Percentiles rank a stretch among this genome's conserved stretches.
Conservation (phyloP, 2,797 vertebrate species). For the Cossypha niveicapilla region DNA sequence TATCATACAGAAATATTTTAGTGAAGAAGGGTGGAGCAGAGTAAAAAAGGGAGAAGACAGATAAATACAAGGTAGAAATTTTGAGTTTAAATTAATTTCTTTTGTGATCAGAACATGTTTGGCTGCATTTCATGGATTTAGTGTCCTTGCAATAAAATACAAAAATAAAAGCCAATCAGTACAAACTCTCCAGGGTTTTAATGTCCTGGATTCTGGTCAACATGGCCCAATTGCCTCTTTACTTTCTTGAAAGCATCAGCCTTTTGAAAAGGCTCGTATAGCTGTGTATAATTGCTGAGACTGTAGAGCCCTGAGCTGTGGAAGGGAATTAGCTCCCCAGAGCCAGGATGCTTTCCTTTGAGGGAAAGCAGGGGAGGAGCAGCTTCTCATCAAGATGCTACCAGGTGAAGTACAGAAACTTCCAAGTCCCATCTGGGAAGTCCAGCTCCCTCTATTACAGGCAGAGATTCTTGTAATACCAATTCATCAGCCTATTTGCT, state of each 20-base stretch:
- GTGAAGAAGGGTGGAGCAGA: background rate
- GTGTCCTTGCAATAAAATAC: background rate
- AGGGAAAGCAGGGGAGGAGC: background rate
- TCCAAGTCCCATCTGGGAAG: background rate
- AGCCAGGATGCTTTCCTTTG: background rate
- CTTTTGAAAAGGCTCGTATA: background rate
- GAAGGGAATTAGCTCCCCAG: background rate
- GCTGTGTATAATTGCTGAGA: constrained; percentile 10
- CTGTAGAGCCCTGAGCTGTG: background rate
- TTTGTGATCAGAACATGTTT: background rate
- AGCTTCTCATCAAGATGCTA: background rate
- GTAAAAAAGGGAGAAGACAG: background rate
- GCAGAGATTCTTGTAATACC: background rate
- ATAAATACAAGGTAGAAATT: background rate
- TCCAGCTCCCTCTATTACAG: background rate
- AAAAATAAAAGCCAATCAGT: background rate
- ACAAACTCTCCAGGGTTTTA: constrained; percentile 6
- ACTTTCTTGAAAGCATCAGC: background rate
- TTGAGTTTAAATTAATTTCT: background rate
- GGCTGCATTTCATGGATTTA: background rate
- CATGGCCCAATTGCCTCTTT: background rate
- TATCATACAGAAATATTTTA: background rate
- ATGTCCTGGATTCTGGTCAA: constrained; percentile 31
- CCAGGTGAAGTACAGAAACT: background rate
- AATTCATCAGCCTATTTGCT: background rate